Conservation (phyloP, 2,888 invertebrate genomes). For the Boloria selene region DNA sequence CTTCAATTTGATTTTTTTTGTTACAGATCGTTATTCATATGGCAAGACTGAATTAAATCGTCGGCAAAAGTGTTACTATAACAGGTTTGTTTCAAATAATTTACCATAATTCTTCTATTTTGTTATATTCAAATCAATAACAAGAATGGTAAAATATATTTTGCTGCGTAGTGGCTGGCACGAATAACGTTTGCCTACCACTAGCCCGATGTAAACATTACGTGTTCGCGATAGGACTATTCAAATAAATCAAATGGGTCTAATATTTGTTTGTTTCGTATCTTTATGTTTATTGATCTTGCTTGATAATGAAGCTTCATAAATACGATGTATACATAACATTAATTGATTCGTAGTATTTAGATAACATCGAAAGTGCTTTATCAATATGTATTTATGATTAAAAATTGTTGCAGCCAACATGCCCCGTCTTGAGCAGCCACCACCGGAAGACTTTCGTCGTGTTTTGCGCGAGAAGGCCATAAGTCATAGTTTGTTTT, state of each 20-base stretch:
- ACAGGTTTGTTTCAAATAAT: conserved; percentile 20
- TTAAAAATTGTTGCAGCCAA: conserved; percentile 19
- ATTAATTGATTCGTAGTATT: background rate
- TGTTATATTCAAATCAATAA: conserved; percentile 11
- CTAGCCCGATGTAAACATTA: conserved; percentile 22
- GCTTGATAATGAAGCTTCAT: too few relatives aligned
- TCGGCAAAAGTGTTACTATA: conserved; percentile 5
- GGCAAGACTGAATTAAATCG: conserved; percentile 10
- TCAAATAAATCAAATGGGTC: conserved; percentile 15
- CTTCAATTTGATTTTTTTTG: conserved; percentile 5
- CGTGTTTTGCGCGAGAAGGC: conserved; percentile 77
- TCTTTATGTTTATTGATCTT: background rate
- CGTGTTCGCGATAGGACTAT: conserved; percentile 10
- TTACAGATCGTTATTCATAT: conserved; percentile 26
- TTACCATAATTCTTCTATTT: conserved; percentile 14
- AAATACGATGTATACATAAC: too few relatives aligned
- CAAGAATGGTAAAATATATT: conserved; percentile 21
- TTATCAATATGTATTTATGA: background rate
- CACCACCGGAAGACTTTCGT: conserved; percentile 73
- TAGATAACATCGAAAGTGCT: background rate
- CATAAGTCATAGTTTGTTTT: conserved; percentile 76
- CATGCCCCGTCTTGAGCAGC: conserved; percentile 73
- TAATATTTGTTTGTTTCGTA: conserved; percentile 4
- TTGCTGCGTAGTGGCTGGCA: conserved; percentile 19
- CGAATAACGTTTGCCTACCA: conserved; percentile 20